Evolutionary conservation across 2,888 invertebrate species (phyloP).

Genomic region (Melanostoma scalare): DNA sequence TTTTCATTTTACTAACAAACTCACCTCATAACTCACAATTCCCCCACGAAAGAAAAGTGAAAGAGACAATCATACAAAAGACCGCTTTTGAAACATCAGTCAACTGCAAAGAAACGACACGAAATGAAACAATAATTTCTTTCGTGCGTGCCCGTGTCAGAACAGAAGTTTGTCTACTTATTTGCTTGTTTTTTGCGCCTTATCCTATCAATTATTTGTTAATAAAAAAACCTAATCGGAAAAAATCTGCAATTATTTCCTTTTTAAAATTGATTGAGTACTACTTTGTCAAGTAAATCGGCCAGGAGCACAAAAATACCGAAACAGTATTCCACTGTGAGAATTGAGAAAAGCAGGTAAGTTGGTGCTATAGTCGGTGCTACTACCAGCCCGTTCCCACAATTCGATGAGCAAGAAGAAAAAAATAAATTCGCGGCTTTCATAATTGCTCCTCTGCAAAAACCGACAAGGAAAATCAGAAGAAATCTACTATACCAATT

Average conservation of each 20-base stretch:
- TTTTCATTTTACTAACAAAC: constrained; percentile 1
- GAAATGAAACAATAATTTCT: constrained; percentile 67
- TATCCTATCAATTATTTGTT: constrained; percentile 59
- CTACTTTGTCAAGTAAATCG: constrained; percentile 30
- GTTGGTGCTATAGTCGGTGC: constrained; percentile 42
- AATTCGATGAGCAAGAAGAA: constrained; percentile 40
- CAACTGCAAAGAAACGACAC: constrained; percentile 50
- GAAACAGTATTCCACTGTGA: constrained; percentile 56
- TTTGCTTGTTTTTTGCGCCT: constrained; percentile 68
- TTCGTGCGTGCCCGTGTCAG: constrained; percentile 71
- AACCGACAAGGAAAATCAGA: constrained; percentile 58
- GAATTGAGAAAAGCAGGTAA: constrained; percentile 59
- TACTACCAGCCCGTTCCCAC: constrained; percentile 62
- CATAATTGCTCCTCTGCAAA: constrained; percentile 68
- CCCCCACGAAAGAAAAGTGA: constrained; percentile 25
- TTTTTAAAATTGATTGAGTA: constrained; percentile 26
- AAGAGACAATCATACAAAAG: constrained; percentile 29
- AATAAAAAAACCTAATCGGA: constrained; percentile 16
- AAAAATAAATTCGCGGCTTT: constrained; percentile 70
- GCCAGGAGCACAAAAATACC: constrained; percentile 50
- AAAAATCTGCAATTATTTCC: constrained; percentile 12
- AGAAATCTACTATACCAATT: constrained; percentile 39
- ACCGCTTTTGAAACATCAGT: constrained; percentile 55
- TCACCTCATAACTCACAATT: constrained; percentile 7
- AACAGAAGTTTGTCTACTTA: constrained; percentile 69